phyloP scores from a whole-genome alignment of 2,888 invertebrate species.

The Arge pagana region DNA sequence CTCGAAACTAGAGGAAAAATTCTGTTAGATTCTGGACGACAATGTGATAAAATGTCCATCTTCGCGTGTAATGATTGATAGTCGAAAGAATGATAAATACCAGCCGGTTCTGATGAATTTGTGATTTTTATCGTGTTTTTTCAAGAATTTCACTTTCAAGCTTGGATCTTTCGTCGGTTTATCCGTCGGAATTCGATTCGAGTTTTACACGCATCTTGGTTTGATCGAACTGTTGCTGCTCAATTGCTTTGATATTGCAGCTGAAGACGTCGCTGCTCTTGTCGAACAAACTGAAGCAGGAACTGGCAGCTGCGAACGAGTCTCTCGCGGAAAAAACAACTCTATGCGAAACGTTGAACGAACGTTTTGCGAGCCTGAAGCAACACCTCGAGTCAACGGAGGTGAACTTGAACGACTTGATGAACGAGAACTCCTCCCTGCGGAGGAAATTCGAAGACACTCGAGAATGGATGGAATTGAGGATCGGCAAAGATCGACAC shows the following conservation, averaged over 20 bases:
- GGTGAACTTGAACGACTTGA: slow-evolving; percentile 35
- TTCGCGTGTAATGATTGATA: background rate
- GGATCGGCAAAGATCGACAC: slow-evolving; percentile 32
- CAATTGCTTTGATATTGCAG: no score
- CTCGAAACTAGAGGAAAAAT: no score
- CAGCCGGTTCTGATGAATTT: no score
- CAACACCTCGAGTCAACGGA: slow-evolving; percentile 35
- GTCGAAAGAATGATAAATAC: no score
- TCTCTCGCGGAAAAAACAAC: slow-evolving; percentile 30
- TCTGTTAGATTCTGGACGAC: no score
- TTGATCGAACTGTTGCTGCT: no score
- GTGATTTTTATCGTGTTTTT: background rate
- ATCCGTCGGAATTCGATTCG: background rate
- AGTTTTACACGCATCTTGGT: no score
- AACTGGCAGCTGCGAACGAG: slow-evolving; percentile 28
- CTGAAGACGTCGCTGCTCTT: slow-evolving; percentile 27
- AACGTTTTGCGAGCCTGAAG: slow-evolving; percentile 34
- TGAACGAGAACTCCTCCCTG: slow-evolving; percentile 35
- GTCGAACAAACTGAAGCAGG: slow-evolving; percentile 32
- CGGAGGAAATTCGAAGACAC: slow-evolving; percentile 39
- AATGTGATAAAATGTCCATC: no score
- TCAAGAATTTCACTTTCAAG: background rate
- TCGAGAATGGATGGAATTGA: slow-evolving; percentile 34
- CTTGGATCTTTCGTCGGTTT: background rate
- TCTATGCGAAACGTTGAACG: slow-evolving; percentile 31